Evolutionary conservation across 2,113 vertebrate species (phyloP).

Genomic region (Phalacrocorax aristotelis): DNA sequence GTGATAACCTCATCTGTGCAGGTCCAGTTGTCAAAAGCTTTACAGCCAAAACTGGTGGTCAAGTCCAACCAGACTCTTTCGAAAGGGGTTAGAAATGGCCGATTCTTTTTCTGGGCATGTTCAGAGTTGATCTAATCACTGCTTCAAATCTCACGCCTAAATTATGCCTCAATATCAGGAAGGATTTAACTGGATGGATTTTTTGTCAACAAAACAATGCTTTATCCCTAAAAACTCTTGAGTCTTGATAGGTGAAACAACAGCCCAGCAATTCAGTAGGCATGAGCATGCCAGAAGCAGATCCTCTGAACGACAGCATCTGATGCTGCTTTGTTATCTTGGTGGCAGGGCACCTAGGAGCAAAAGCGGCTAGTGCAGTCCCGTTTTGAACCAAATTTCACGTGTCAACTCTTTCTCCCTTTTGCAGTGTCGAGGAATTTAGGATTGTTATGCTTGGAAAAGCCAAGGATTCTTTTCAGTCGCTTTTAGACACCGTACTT

Average conservation of each 20-base stretch:
- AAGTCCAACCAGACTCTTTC: neutral
- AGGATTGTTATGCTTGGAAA: neutral
- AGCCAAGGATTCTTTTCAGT: neutral
- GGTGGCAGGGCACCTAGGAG: neutral
- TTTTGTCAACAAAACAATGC: neutral
- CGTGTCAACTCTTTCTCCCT: neutral
- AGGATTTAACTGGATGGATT: neutral
- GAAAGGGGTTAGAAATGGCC: neutral
- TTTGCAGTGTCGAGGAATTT: neutral
- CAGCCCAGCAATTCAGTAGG: neutral
- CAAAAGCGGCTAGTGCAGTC: neutral
- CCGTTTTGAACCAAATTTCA: neutral
- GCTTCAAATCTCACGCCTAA: neutral
- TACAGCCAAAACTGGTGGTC: neutral
- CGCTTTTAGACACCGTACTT: neutral
- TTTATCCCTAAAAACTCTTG: neutral
- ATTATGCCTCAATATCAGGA: neutral
- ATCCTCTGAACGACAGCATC: accelerated
- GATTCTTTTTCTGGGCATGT: neutral
- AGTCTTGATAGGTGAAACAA: accelerated
- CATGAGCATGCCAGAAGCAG: neutral
- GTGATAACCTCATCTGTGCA: accelerated
- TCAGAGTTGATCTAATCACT: neutral
- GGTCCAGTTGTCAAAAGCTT: neutral
- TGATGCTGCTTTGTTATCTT: neutral